Conservation (phyloP, 1,140 invertebrate species). For the Gonioctena quinquepunctata region DNA sequence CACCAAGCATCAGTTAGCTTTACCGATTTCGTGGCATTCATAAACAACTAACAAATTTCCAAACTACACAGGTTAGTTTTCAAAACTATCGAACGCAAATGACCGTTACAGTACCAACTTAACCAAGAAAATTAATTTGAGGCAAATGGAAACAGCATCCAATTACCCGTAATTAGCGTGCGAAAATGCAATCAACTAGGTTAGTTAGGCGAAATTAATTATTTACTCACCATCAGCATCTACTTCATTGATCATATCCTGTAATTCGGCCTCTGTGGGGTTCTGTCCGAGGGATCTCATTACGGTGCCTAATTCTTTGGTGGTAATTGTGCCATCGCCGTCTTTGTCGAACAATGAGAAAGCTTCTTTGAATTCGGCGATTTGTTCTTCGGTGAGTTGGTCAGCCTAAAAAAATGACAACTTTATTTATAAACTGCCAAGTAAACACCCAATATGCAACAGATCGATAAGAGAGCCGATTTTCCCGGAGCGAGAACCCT, state of each 20-base stretch:
- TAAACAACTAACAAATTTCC: no score
- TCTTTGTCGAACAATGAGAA: slow-evolving; percentile 99
- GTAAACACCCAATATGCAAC: slow-evolving; percentile 43
- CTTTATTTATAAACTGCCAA: slow-evolving; percentile 15
- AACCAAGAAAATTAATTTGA: no score
- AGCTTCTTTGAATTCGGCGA: slow-evolving; percentile 99
- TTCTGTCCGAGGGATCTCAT: slow-evolving; percentile 99
- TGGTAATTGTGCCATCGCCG: slow-evolving; percentile 99
- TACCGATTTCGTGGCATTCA: no score
- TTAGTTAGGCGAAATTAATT: slow-evolving; percentile 9
- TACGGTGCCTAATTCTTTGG: slow-evolving; percentile 98
- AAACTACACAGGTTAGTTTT: no score
- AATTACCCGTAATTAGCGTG: not conserved
- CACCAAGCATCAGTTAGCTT: no score
- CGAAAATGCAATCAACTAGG: not conserved
- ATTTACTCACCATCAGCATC: slow-evolving; percentile 92
- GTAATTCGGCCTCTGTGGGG: slow-evolving; percentile 98
- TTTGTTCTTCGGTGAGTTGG: slow-evolving; percentile 97
- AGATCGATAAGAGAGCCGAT: slow-evolving; percentile 41
- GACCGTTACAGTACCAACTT: no score
- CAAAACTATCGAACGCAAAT: no score
- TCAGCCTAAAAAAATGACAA: slow-evolving; percentile 72
- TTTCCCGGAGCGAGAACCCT: not conserved
- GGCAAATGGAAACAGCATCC: not conserved
- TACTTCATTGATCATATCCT: slow-evolving; percentile 99